A percentile compares a stretch with the other conserved stretches of the same genome.
Conservation (phyloP, 2,113 vertebrate genomes). For the Struthio camelus region DNA sequence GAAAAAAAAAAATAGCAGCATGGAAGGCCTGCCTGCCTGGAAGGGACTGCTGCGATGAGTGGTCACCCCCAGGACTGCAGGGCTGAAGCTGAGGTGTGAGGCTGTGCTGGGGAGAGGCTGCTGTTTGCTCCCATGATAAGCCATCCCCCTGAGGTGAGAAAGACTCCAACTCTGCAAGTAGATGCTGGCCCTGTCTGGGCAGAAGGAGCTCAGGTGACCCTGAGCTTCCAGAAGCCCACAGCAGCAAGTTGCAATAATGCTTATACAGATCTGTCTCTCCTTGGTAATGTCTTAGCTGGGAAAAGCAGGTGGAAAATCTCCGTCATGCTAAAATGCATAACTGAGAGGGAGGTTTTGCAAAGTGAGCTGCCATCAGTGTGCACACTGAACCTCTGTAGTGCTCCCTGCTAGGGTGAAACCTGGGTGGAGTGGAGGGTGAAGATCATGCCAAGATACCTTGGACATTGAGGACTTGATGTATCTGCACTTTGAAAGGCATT, state of each 20-base stretch:
- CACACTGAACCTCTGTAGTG: neutral
- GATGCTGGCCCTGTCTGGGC: neutral
- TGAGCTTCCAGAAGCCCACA: neutral
- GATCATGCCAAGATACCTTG: neutral
- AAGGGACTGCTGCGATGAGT: neutral
- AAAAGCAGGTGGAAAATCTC: neutral
- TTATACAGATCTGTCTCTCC: neutral
- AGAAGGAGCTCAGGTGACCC: neutral
- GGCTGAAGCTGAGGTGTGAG: neutral
- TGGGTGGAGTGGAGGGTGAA: neutral
- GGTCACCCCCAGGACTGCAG: neutral
- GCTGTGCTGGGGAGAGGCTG: neutral
- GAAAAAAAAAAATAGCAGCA: conserved; percentile 28
- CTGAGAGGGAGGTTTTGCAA: neutral
- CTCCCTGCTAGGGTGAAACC: neutral
- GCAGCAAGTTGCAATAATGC: neutral
- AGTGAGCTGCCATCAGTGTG: neutral
- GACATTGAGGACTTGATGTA: neutral
- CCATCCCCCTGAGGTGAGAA: neutral
- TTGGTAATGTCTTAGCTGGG: neutral
- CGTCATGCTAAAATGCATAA: neutral
- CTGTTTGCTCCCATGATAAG: neutral
- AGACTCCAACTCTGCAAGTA: neutral
- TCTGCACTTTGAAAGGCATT: neutral
- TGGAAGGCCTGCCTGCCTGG: neutral